These are phyloP conservation scores for Phaetusa simplex DNA, from an alignment of 2,113 vertebrate genomes.

Conservation along the genomic window DNA sequence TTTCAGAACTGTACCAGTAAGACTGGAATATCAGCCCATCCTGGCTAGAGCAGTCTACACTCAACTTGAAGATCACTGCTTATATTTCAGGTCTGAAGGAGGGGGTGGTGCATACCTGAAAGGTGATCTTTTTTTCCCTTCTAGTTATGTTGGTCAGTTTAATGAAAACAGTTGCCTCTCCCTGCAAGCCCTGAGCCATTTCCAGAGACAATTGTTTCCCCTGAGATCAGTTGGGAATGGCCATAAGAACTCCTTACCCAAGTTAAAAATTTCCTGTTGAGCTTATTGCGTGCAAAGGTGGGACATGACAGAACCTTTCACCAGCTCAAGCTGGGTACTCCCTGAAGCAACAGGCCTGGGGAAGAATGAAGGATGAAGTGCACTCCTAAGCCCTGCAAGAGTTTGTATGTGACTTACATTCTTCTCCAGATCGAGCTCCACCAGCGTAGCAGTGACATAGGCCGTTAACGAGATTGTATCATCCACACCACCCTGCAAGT, in stretches of 20 bases:
- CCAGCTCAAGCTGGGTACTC: neutral
- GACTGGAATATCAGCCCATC: neutral
- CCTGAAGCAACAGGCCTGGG: neutral
- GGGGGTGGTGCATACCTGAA: neutral
- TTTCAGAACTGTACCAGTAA: neutral
- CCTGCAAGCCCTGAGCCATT: neutral
- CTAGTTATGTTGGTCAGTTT: neutral
- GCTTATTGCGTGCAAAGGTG: neutral
- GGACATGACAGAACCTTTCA: neutral
- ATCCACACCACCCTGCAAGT: conserved; percentile 78
- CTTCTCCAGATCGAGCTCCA: conserved; percentile 69
- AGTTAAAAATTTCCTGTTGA: neutral
- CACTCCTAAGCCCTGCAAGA: neutral
- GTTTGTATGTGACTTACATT: conserved; percentile 34
- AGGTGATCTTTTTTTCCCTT: neutral
- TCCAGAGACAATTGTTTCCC: neutral
- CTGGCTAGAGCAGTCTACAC: neutral
- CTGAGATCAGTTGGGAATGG: neutral
- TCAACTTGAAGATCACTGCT: neutral
- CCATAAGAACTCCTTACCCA: neutral
- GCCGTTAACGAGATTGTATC: conserved; percentile 80
- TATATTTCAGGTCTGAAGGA: neutral
- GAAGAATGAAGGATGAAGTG: neutral
- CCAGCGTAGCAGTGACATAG: conserved; percentile 73
- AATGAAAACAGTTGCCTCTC: neutral